Evolutionary conservation across 1,140 invertebrate genomes (phyloP).

Genomic region (Lasioglossum baleicum): DNA sequence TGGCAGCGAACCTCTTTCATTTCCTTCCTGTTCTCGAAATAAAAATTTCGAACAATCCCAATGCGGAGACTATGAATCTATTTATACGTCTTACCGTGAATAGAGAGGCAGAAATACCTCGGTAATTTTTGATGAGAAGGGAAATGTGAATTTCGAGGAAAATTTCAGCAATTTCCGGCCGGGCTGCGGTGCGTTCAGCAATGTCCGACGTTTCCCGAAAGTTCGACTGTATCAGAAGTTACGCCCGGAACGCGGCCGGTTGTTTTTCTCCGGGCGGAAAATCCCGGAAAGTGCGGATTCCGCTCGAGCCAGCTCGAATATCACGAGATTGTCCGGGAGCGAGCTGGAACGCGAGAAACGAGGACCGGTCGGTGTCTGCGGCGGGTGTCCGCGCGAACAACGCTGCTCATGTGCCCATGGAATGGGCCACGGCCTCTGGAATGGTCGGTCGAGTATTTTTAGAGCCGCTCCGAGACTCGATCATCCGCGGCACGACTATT

Average conservation of each 20-base stretch:
- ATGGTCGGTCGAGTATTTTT: slow-evolving; percentile 51
- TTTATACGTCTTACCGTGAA: too few relatives aligned
- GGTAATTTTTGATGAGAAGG: too few relatives aligned
- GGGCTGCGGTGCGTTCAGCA: too few relatives aligned
- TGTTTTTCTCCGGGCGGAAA: not conserved
- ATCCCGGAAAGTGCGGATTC: not conserved
- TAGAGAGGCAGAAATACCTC: too few relatives aligned
- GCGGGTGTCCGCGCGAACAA: not conserved
- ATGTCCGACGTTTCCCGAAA: not conserved
- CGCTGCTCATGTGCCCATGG: slow-evolving; percentile 21
- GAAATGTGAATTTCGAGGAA: too few relatives aligned
- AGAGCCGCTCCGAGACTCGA: slow-evolving; percentile 26
- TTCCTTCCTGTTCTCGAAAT: too few relatives aligned
- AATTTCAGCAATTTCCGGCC: too few relatives aligned
- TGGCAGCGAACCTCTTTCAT: too few relatives aligned
- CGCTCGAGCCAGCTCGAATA: not conserved
- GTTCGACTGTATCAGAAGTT: not conserved
- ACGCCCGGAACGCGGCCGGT: not conserved
- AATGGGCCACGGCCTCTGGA: slow-evolving; percentile 36
- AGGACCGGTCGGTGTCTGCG: slow-evolving; percentile 9
- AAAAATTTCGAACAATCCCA: too few relatives aligned
- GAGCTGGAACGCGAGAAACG: slow-evolving; percentile 2
- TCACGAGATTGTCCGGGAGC: not conserved
- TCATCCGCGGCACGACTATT: slow-evolving; percentile 23
- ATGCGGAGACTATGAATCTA: too few relatives aligned